Percentiles rank a stretch among this genome's conserved stretches.
These are phyloP conservation scores for Lepidothrix coronata DNA, from an alignment of 2,113 vertebrate species.

Conservation along the genomic window DNA sequence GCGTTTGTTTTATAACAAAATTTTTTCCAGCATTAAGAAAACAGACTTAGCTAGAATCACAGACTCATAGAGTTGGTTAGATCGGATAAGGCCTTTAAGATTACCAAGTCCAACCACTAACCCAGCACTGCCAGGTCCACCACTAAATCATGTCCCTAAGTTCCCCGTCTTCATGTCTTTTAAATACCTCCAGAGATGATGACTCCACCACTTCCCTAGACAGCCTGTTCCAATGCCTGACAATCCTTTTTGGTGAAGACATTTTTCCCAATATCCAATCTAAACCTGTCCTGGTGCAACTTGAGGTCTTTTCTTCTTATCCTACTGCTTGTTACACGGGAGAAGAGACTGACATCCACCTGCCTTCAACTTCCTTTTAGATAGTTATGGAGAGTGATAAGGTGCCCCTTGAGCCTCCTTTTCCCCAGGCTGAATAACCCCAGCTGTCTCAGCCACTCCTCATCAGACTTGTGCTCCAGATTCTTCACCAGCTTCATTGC, in stretches of 20 bases:
- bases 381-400: neutral
- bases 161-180: neutral
- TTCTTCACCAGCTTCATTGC: neutral
- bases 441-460: neutral
- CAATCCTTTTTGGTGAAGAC: neutral
- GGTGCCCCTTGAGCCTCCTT: neutral
- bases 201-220: neutral
- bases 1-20: neutral
- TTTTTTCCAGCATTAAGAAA: neutral
- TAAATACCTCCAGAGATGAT: neutral
- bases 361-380: neutral
- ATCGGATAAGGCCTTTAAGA: neutral
- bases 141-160: neutral
- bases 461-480: neutral
- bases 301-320: neutral
- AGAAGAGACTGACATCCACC: neutral
- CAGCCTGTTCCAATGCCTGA: neutral
- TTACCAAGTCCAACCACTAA: neutral
- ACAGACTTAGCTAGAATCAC: neutral
- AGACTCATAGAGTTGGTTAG: neutral
- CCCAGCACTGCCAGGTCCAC: neutral
- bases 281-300: neutral
- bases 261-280: neutral
- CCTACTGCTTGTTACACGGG: neutral
- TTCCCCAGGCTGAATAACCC: neutral